Base-by-base conservation (phyloP, 2,113 vertebrate genomes). In the Brachyhypopomus occidentalis region DNA sequence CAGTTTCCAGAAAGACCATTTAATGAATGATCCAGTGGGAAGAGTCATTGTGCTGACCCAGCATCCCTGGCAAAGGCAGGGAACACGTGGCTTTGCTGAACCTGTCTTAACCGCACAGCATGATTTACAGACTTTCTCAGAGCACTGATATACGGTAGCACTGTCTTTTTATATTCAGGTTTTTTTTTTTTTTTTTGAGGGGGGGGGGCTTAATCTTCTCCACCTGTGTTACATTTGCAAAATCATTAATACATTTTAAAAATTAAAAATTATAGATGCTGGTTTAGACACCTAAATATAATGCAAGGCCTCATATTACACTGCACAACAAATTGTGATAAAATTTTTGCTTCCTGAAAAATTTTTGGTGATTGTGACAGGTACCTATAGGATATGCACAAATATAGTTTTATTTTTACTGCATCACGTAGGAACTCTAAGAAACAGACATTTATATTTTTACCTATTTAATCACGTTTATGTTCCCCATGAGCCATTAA, bases 1-100 rank as follows among this genome's bases (percentile, higher is more conserved):
- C 56, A 60, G 81, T 86, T 89, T 83, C 87, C 67, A 85, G 88
- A 38, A 87, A 88, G 79, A 83, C 63, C 82, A 85, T 82, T 79
- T 84, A 84, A 86, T 81, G 81, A 82, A 79, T 70, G 64, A 30
- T 56, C 76, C 83, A 72, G 85, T 72, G 36, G 83, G 81, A 86
- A 78, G 72, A 73, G 78, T 45, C 23, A 73, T 23, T 83, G 38
- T 88, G 85, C 87, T 89, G 87, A 88, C 85, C 62, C 71, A 25
- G 82, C 80, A 64, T 81, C 86, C 84, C 74, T 52, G 45, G 2
- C 8, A 79, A 69, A 69, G 85, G 58, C 79, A 69, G 59, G 72
- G 75, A 84, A 59, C 41, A 80, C 82, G 70, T 67, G 80, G 60
- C 63, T 75, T 78, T 79, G 62, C 72, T 74, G 70, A 78, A 75